Percentiles rank a stretch among this genome's conserved stretches.
Conservation (phyloP, 1,140 invertebrate genomes). For the Musca vetustissima region DNA sequence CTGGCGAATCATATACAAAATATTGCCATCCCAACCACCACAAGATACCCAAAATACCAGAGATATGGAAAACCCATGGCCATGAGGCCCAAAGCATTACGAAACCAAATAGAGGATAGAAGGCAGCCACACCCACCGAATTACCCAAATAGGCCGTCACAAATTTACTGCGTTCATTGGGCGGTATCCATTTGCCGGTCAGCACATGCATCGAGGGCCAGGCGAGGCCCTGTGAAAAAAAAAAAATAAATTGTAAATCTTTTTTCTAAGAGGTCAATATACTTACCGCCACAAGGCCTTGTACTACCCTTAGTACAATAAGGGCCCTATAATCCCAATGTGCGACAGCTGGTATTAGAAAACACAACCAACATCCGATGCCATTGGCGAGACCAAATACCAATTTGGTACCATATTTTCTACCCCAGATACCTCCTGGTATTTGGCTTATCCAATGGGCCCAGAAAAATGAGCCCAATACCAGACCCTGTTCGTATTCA, state of each 20-base stretch:
- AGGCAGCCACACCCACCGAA: conserved; percentile 67
- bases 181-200: conserved; percentile 81
- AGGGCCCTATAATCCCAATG: conserved; percentile 64
- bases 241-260: not conserved
- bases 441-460: conserved; percentile 73
- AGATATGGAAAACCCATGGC: conserved; percentile 74
- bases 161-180: conserved; percentile 75
- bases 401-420: conserved; percentile 70
- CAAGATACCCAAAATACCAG: conserved; percentile 63
- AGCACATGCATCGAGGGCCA: conserved; percentile 80
- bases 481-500: conserved; percentile 67
- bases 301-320: conserved; percentile 66
- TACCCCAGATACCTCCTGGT: conserved; percentile 72
- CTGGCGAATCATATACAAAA: conserved; percentile 69
- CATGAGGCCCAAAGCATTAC: conserved; percentile 68
- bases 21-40: conserved; percentile 71
- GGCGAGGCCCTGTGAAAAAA: conserved; percentile 70
- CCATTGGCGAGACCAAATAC: conserved; percentile 72
- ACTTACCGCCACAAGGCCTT: conserved; percentile 74
- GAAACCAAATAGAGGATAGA: conserved; percentile 69
- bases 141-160: conserved; percentile 71
- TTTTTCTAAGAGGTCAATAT: not conserved
- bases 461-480: conserved; percentile 75
- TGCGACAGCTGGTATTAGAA: conserved; percentile 69
- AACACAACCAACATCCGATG: conserved; percentile 66